Evolutionary conservation across 2,888 invertebrate species (phyloP), one percentile per base, ranked within the genome.

Genomic region (Punctoribates punctum): DNA sequence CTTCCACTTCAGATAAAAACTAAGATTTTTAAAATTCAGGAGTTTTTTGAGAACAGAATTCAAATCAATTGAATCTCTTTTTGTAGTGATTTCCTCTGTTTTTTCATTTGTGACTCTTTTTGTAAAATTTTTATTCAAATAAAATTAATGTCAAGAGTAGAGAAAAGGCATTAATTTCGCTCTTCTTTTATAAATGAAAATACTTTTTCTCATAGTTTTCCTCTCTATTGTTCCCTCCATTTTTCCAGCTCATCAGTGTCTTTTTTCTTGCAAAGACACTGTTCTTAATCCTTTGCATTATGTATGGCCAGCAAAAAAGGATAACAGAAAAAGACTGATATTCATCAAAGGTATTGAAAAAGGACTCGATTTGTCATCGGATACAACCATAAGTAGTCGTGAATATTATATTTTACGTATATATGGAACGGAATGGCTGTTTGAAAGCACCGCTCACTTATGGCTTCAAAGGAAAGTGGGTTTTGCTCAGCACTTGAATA

Each of bases 11-110:
- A 65, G 23, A 65, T 65, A 27, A 42, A 42, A 42, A 42, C 25
- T 5, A 15, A n/a, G 51, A n/a, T 51, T 51, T n/a, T 51, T 20
- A 54, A 4, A 54, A 25, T 23, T 23, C 1, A 54, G n/a, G 5
- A 20, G 25, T 54, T 5, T 23, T 23, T 54, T 51, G 6, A 51
- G 20, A 51, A 3, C 13, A 42, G 51, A 62, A 23, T n/a, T 6
- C 25, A 23, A 60, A 62, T 62, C 27, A 62, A 62, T 62, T 62
- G 62, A 62, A 62, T 62, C 25, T 27, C 57, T 62, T 62, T 62
- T 62, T 62, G 23, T 62, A 27, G 5, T 23, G 62, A 15, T 62
- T 62, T 25, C 62, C 62, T 27, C 27, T 27, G 25, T n/a, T 51
- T n/a, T 20, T 51, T 20, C 20, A 51, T 51, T n/a, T n/a, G 5